A percentile compares a stretch with the other conserved stretches of the same genome.
phyloP scores from a whole-genome alignment of 2,113 vertebrate genomes.

The Catharus minimus region DNA sequence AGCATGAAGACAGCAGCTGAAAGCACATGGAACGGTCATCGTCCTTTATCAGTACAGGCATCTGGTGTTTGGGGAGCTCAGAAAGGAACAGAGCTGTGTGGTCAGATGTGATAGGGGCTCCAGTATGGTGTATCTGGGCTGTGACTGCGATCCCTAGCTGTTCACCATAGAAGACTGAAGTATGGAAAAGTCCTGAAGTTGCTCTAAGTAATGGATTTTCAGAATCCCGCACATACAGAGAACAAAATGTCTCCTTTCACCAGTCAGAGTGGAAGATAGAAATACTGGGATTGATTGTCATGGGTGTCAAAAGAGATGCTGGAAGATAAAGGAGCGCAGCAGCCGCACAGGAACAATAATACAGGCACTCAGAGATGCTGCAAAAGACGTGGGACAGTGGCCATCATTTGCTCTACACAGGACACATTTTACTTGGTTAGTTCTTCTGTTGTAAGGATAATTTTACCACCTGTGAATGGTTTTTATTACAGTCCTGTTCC shows the following conservation, averaged over 20 bases:
- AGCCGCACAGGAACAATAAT: neutral
- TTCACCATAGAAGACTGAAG: neutral
- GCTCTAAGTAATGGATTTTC: neutral
- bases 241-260: neutral
- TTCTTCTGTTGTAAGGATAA: neutral
- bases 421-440: neutral
- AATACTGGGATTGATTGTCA: neutral
- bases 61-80: conserved; percentile 22
- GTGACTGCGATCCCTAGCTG: neutral
- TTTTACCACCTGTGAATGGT: neutral
- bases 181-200: neutral
- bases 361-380: neutral
- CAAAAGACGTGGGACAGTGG: neutral
- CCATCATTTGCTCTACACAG: neutral
- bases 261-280: neutral
- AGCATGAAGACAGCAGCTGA: neutral
- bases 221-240: neutral
- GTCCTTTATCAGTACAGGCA: conserved; percentile 26
- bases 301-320: neutral
- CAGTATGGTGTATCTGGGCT: neutral
- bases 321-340: neutral
- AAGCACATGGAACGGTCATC: neutral
- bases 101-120: conserved; percentile 19
- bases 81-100: neutral
- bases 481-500: conserved; percentile 22